A percentile compares a stretch with the other conserved stretches of the same genome.
Conservation (phyloP, 2,797 vertebrate genomes). For the Hypotaenidia philippensis region DNA sequence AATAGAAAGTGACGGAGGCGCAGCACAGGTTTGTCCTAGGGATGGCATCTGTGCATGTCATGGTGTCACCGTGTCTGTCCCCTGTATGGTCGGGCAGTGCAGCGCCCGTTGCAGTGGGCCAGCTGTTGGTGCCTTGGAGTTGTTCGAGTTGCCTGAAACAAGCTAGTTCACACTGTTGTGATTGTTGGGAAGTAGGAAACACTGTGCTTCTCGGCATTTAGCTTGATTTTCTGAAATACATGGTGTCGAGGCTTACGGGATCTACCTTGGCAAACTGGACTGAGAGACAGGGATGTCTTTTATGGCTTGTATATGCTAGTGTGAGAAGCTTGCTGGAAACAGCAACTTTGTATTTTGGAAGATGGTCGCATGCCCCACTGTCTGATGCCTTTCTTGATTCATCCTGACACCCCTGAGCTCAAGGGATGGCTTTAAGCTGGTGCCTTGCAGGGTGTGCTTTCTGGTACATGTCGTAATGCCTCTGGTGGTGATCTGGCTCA, state of each 20-base stretch:
- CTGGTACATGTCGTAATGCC: not conserved
- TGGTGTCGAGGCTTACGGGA: rapidly evolving
- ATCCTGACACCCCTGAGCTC: not conserved
- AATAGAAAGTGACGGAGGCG: not conserved
- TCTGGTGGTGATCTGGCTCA: not conserved
- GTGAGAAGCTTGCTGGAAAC: not conserved
- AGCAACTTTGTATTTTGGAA: not conserved
- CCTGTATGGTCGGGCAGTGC: not conserved
- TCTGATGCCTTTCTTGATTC: not conserved
- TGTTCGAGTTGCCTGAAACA: not conserved
- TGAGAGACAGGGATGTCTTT: not conserved
- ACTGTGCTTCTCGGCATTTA: not conserved
- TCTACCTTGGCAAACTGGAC: not conserved
- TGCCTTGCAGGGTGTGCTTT: not conserved
- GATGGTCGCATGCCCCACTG: not conserved
- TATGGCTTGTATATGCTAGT: not conserved
- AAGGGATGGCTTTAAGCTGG: not conserved
- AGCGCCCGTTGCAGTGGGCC: rapidly evolving
- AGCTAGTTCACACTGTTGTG: not conserved
- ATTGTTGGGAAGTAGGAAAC: not conserved
- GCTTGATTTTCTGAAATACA: not conserved
- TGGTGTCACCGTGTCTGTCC: not conserved
- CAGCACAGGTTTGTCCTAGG: not conserved
- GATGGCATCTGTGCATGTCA: rapidly evolving
- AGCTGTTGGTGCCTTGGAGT: not conserved